Base-by-base conservation (phyloP, 37 sponge, comb jelly and placozoan genomes). In the Hormiphora californensis region DNA sequence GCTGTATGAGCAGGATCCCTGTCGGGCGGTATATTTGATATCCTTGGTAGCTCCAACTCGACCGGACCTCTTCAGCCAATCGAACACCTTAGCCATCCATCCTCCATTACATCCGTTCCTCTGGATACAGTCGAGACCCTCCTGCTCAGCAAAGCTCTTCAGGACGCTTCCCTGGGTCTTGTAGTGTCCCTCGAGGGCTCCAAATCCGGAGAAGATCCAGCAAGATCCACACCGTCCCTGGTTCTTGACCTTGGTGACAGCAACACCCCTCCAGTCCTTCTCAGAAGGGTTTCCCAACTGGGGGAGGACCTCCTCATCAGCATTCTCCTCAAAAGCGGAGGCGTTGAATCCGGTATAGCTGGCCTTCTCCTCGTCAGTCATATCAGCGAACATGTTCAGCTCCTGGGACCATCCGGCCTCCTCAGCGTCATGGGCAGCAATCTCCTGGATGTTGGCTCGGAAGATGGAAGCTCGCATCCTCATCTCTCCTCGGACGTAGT, bases 181-280 rank as follows among this genome's bases (percentile, higher is more conserved):
- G 61, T 57, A 57, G 22, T 57, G 61, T 57, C 61, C 61, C 27
- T 57, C 61, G 9, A 57, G 61, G n/a, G 61, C 61, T 57, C 61
- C 61, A 15, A 57, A 15, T 21, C 61, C 61, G 27, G 61, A 57
- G 61, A 57, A 57, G 22, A 57, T 57, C 61, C 61, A 57, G 61
- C 61, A 57, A 21, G 61, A 57, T 28, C 61, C 61, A 30, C 61
- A 57, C 30, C 61, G n/a, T 30, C 27, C 27, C n/a, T 57, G 61
- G 61, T 57, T 30, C 27, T 57, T 57, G 4, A 57, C 61, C n/a
- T 57, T 57, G n/a, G 61, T 57, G 30, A 57, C 61, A 57, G 61
- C 61, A 19, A 57, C 61, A 57, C 61, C 61, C 27, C 61, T 57
- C 61, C 61, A 57, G 22, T 57, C 61, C 22, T 57, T 57, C 5